phyloP scores from a whole-genome alignment of 2,113 vertebrate species.

The Guaruba guarouba region DNA sequence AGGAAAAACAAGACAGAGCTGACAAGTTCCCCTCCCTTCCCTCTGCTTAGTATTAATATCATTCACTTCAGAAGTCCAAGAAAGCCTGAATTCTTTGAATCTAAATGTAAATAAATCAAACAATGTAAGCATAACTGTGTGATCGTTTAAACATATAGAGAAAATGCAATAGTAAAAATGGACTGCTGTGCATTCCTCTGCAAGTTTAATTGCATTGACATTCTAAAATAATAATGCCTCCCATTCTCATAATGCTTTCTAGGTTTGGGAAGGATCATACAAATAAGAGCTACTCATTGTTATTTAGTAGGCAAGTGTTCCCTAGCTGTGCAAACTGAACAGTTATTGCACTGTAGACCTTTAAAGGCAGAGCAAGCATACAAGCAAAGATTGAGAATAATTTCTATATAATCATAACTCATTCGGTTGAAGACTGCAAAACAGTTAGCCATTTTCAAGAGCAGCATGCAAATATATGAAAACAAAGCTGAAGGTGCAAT shows the following conservation, averaged over 20 bases:
- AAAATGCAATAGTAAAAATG: slow-evolving; percentile 46
- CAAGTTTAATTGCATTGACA: slow-evolving; percentile 54
- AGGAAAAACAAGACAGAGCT: not conserved
- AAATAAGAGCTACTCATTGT: not conserved
- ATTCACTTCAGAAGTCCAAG: slow-evolving; percentile 12
- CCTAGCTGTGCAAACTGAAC: slow-evolving; percentile 26
- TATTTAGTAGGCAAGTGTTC: slow-evolving; percentile 53
- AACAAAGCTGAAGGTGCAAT: not conserved
- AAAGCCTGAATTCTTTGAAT: slow-evolving; percentile 39
- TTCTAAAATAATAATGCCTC: slow-evolving; percentile 36
- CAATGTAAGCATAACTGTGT: slow-evolving; percentile 11
- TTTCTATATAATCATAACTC: slow-evolving; percentile 26
- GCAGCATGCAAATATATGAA: not conserved
- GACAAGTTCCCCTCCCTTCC: not conserved
- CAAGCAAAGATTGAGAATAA: slow-evolving; percentile 1
- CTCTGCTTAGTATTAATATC: not conserved
- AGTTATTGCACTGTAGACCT: not conserved
- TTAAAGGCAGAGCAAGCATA: slow-evolving; percentile 13
- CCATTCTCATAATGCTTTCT: not conserved
- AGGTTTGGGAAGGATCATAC: not conserved
- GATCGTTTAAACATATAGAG: slow-evolving; percentile 46
- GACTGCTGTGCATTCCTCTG: slow-evolving; percentile 37
- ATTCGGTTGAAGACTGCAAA: slow-evolving; percentile 36
- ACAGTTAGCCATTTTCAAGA: not conserved
- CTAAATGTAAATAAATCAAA: slow-evolving; percentile 60